Percentiles rank a stretch among this genome's conserved stretches.
phyloP scores from a whole-genome alignment of 2,113 vertebrate species.

The Nesogale talazaci region DNA sequence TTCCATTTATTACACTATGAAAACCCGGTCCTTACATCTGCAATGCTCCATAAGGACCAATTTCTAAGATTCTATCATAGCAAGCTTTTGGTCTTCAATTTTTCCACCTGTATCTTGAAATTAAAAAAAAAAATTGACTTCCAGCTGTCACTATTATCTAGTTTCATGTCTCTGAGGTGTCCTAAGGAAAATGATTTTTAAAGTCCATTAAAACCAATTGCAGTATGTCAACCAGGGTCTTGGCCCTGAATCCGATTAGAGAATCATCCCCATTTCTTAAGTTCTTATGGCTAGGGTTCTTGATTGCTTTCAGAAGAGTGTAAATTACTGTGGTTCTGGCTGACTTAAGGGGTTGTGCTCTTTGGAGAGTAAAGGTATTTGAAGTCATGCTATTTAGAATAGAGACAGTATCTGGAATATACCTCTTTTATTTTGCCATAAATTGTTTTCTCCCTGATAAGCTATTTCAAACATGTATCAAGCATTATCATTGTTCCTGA shows the following conservation, averaged over 20 bases:
- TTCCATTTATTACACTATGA: background rate
- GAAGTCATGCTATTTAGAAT: background rate
- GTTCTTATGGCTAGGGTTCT: background rate
- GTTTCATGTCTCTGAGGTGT: conserved; percentile 19
- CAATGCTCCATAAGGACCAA: background rate
- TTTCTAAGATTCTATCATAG: conserved; percentile 34
- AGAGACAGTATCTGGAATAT: background rate
- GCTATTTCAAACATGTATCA: conserved; percentile 5
- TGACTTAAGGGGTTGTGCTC: background rate
- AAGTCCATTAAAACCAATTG: conserved; percentile 33
- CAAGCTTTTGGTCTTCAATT: conserved; percentile 35
- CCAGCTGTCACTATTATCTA: conserved; percentile 43
- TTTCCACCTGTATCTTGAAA: conserved; percentile 43
- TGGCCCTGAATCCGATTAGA: background rate
- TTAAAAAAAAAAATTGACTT: conserved; percentile 46
- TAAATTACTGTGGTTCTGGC: background rate
- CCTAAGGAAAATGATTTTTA: conserved; percentile 46
- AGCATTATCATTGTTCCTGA: conserved; percentile 26
- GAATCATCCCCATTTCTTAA: background rate
- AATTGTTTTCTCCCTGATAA: conserved; percentile 4
- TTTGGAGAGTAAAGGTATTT: conserved; percentile 8
- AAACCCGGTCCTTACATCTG: background rate
- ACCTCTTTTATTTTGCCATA: background rate
- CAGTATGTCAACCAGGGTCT: background rate
- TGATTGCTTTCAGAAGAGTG: background rate